Evolutionary conservation across 1,140 invertebrate species (phyloP).

Genomic region (Limonius californicus): DNA sequence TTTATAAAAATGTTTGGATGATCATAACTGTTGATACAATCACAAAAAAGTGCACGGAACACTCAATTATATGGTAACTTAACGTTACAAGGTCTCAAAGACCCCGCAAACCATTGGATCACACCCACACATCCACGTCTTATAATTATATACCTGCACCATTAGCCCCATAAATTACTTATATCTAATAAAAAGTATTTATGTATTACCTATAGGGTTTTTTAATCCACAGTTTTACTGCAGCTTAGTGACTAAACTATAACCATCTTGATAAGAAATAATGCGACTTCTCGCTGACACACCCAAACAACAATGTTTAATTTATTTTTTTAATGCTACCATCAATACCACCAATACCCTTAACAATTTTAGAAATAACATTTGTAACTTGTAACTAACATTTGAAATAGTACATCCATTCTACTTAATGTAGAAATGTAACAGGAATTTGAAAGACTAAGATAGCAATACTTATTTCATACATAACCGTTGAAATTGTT

Average conservation of each 20-base stretch:
- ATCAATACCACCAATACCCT: no score
- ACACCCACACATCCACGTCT: background rate
- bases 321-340: no score
- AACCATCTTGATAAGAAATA: background rate
- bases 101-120: conserved; percentile 2
- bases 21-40: background rate
- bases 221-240: conserved; percentile 3
- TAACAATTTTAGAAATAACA: no score
- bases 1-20: background rate
- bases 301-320: no score
- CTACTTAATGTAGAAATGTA: no score
- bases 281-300: background rate
- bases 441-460: no score
- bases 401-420: no score
- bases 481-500: no score
- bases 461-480: no score
- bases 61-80: conserved; percentile 8
- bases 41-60: conserved; percentile 3
- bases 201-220: conserved; percentile 8
- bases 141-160: conserved; percentile 1
- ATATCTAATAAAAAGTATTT: conserved; percentile 3
- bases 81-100: background rate
- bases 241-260: background rate
- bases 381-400: no score
- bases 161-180: conserved; percentile 14